Conservation (phyloP, 2,888 invertebrate species). For the Eupithecia centaureata region DNA sequence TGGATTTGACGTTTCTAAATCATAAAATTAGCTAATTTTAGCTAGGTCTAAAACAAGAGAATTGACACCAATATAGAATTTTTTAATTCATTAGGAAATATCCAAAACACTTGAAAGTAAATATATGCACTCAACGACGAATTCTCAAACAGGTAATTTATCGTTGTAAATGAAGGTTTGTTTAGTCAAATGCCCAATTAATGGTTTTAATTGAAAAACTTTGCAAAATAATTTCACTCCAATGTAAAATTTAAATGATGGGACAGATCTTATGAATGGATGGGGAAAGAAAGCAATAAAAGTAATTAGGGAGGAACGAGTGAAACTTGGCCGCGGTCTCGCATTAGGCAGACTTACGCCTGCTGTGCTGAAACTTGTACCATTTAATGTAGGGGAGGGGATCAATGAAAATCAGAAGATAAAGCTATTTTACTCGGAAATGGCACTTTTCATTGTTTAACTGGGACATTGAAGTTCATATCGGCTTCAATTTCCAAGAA, state of each 20-base stretch:
- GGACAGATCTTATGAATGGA: slow-evolving; percentile 60
- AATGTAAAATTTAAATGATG: slow-evolving; percentile 53
- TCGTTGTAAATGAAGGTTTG: slow-evolving; percentile 23
- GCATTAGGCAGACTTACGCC: slow-evolving; percentile 68
- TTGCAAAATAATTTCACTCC: slow-evolving; percentile 32
- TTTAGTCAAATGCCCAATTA: slow-evolving; percentile 23
- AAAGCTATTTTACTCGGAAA: slow-evolving; percentile 26
- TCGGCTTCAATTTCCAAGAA: neutral
- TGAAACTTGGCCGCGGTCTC: slow-evolving; percentile 66
- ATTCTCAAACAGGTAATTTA: slow-evolving; percentile 7
- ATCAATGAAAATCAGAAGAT: slow-evolving; percentile 36
- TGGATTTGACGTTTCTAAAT: no score
- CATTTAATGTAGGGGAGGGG: slow-evolving; percentile 64
- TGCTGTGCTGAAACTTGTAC: slow-evolving; percentile 65
- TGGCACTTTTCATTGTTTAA: slow-evolving; percentile 19
- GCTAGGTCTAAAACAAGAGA: no score
- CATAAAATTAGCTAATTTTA: no score
- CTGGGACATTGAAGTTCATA: slow-evolving; percentile 9
- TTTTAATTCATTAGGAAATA: no score
- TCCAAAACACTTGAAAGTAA: no score
- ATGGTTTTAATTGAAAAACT: slow-evolving; percentile 34
- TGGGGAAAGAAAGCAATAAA: slow-evolving; percentile 67
- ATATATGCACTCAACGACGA: neutral
- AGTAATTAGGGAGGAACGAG: slow-evolving; percentile 69
- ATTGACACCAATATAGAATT: no score